A percentile compares a stretch with the other conserved stretches of the same genome.
Conservation (phyloP, 2,113 vertebrate genomes). For the Cyprinodon tularosa region DNA sequence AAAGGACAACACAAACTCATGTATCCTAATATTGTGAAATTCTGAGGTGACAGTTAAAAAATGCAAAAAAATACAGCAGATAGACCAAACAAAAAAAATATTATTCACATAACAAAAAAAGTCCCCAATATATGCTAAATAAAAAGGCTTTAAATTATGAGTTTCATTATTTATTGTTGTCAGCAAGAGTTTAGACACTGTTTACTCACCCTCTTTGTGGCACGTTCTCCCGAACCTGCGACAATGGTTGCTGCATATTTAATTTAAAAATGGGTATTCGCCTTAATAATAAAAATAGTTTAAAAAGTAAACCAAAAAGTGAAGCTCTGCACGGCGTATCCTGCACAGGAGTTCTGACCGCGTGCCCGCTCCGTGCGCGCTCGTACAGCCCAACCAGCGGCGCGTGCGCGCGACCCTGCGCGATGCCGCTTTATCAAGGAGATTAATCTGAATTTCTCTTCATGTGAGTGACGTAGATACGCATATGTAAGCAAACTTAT, state of each 20-base stretch:
- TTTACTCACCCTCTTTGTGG: neutral
- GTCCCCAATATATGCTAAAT: neutral
- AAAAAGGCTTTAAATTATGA: neutral
- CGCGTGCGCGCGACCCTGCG: constrained; percentile 27
- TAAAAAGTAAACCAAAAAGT: too few species aligned
- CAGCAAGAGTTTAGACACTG: neutral
- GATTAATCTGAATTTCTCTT: neutral
- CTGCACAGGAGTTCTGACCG: constrained; percentile 6
- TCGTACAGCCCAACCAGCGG: constrained; percentile 25
- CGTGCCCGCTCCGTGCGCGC: constrained; percentile 45
- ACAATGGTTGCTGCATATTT: neutral
- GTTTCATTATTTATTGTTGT: neutral
- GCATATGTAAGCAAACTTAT: neutral
- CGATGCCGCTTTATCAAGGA: neutral
- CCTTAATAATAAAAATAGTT: neutral
- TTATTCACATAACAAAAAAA: neutral
- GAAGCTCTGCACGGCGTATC: constrained; percentile 11
- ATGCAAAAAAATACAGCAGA: too few species aligned
- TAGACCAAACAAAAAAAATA: neutral
- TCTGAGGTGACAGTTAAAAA: too few species aligned
- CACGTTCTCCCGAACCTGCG: neutral
- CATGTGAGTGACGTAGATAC: neutral
- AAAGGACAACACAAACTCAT: too few species aligned
- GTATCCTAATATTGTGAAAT: too few species aligned
- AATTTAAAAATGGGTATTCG: neutral